Evolutionary conservation across 1,140 invertebrate species (phyloP), one percentile per base, ranked within the genome.

Genomic region (Bombus haemorrhoidalis): DNA sequence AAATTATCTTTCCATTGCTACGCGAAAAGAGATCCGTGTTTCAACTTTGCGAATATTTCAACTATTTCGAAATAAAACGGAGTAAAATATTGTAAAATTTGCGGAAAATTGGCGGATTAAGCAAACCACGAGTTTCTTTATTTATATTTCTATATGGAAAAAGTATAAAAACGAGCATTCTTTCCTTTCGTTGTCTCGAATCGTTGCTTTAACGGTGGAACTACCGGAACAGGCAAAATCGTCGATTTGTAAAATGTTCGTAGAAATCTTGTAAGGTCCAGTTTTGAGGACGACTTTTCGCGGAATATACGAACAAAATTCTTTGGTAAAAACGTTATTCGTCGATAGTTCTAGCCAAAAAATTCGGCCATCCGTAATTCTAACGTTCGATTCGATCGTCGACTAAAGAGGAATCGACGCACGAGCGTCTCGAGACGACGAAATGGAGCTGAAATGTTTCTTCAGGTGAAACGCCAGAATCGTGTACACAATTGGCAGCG

Each of bases 401-500:
- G 47, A 53, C 18, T 22, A 53, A 53, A 53, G 18, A 53, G 47
- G 18, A 53, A 69, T 80, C 66, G 39, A 34, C 32, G 32, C 2
- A 32, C 37, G 64, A 39, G 43, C 25, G 41, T 68, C 12, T 32
- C n/a, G 62, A 32, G 59, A 62, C 59, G 59, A 62, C 59, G 28
- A 62, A 62, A 62, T 3, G 59, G 3, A 28, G 28, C 28, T 28
- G 28, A 62, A 62, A 80, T 84, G 80, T 91, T 90, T 90, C 73
- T 80, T 89, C 91, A 91, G 88, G 76, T 91, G 91, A 18, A 34
- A 87, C 73, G 34, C 34, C 57, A 76, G 15, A n/a, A n/a, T 68
- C 39, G 83, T 91, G 62, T 90, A 73, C 89, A 89, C 90, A 92
- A 89, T 66, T 92, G 91, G 71, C 62, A 25, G 15, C 66, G n/a